Base-by-base conservation (phyloP, 2,113 vertebrate genomes). In the Limanda limanda region DNA sequence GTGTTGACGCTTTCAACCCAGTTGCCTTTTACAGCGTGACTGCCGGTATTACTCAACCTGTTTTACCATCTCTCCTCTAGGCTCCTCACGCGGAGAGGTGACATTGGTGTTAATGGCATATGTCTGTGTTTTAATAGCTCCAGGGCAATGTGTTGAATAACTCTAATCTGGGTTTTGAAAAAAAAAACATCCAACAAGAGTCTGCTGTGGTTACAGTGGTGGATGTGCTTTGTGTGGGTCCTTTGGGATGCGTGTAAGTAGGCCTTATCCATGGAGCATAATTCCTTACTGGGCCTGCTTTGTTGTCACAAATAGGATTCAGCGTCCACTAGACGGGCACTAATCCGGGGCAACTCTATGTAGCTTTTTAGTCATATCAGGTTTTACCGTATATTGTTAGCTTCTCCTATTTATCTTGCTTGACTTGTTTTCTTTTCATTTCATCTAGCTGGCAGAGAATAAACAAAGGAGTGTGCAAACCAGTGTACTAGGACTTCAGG, bases 251-350 rank as follows among this genome's bases (percentile, higher is more conserved):
- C 9, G 17, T 82, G 75, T 82, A 78, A 85, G 64, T 69, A 71
- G 64, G 47, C 48, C 71, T 86, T 77, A 82, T 83, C 73, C 66
- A 48, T 80, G 77, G 65, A 71, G 54, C 48, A 71, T 69, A 76
- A 84, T 67, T 80, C 78, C 48, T 74, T 71, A 59, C 59, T 70
- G 64, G 40, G 42, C 20, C 11, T 55, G 61, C 79, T 88, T 86
- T 84, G 59, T 87, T 80, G 76, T 81, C 71, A 64, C n/a, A 80
- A 83, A 83, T 56, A 66, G 79, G 82, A 85, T 86, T 87, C 48
- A 68, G 73, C n/a, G 55, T 84, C 87, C 74, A 85, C 67, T 76
- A 42, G 80, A 88, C 68, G 7, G 67, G 58, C 83, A 77, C 81
- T 89, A 87, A 92, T 85, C 84, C 75, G 61, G 48, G 27, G 54